These are phyloP conservation scores for Porites australiensis DNA, from an alignment of 64 coral and sea anemone genomes.

Conservation along the genomic window DNA sequence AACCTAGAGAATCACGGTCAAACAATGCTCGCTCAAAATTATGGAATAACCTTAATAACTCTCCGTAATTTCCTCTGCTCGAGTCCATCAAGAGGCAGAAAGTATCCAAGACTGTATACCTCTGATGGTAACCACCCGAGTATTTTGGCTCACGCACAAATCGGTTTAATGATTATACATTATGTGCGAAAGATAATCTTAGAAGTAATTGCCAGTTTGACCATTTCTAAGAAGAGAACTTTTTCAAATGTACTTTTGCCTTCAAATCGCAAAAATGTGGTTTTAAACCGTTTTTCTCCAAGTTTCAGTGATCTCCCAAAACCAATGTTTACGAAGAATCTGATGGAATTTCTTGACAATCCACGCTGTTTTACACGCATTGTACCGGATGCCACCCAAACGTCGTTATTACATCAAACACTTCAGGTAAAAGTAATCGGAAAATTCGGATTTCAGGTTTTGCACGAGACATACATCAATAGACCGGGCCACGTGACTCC, in stretches of 20 bases:
- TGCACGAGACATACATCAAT: neutral
- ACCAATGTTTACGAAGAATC: neutral
- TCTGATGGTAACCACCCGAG: slow-evolving; percentile 39
- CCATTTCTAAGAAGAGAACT: neutral
- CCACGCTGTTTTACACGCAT: slow-evolving; percentile 24
- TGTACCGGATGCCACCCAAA: neutral
- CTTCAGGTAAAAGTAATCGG: neutral
- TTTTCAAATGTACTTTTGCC: no score
- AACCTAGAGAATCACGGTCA: slow-evolving; percentile 73
- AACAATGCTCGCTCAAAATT: slow-evolving; percentile 49
- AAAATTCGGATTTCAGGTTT: neutral
- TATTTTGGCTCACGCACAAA: slow-evolving; percentile 23
- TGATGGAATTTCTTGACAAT: neutral
- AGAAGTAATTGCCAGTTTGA: neutral
- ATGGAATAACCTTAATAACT: slow-evolving; percentile 75
- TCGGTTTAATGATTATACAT: slow-evolving; percentile 54
- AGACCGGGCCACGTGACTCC: neutral
- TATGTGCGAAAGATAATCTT: slow-evolving; percentile 24
- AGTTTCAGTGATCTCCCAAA: neutral
- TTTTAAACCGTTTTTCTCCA: neutral
- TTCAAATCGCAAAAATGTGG: no score
- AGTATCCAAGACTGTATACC: slow-evolving; percentile 14
- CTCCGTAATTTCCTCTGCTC: slow-evolving; percentile 57
- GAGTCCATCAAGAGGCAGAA: neutral
- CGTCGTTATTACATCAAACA: neutral